Base-by-base conservation (phyloP, 2,113 vertebrate genomes). In the Osmerus eperlanus region DNA sequence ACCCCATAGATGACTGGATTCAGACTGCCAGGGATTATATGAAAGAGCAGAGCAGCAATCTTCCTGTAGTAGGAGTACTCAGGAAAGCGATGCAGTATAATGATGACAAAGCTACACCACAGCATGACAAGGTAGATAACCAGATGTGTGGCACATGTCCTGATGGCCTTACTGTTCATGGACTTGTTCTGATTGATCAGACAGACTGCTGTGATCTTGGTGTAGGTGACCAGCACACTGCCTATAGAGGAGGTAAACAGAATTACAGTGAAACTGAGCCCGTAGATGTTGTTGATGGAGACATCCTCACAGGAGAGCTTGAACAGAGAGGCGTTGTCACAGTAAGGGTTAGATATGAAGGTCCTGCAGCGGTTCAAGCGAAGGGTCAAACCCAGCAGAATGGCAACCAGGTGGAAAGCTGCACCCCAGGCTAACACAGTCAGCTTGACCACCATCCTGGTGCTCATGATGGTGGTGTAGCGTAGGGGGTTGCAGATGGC, bases 111-210 rank as follows among this genome's bases (percentile, higher is more conserved):
- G 0, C 85, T 83, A 41, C 70, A 12, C 0, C 75, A 18, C 0
- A 85, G 2, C 79, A 87, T 79, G 0, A 89, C 68, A 0, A 89
- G 21, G 65, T 89, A 90, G 0, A 84, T 36, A 0, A 53, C 4
- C 2, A 90, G 78, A 4, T 91, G 89, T 29, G 86, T 89, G 84
- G 77, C 75, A 72, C 90, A 91, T 29, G 89, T 91, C 72, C 85
- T 85, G 15, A 91, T 8, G 0, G 89, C 87, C 53, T 86, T 90
- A 23, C 78, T 87, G 77, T 91, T 91, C 29, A 88, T n/a, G n/a
- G 81, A 51, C 71, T 86, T 83, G 75, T 36, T 89, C 14, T 77
- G 88, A 23, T 61, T 88, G 15, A 9, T 82, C 52, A 90, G 28
- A 68, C 90, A 91, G 2, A 86, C 75, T 0, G 70, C 41, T 0